phyloP scores from a whole-genome alignment of 2,797 vertebrate species.

The Pseudomugil gertrudae region DNA sequence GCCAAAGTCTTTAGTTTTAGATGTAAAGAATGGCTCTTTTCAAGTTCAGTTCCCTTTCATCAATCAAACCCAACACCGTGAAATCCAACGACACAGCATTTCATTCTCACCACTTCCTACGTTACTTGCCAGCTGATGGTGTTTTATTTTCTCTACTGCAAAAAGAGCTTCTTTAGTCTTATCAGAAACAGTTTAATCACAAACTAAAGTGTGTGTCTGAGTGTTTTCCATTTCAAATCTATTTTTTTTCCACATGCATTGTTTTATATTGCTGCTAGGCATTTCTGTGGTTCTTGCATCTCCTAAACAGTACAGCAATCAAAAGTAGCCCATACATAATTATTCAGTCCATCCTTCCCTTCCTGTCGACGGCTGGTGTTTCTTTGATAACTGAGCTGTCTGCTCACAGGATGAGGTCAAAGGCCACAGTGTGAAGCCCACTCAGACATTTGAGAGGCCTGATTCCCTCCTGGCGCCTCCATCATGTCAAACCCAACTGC shows the following conservation, averaged over 20 bases:
- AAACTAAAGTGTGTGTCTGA: neutral
- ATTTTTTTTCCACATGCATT: slow-evolving; percentile 13
- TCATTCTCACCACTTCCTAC: slow-evolving; percentile 67
- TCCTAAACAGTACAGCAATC: slow-evolving; percentile 21
- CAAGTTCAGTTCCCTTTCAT: slow-evolving; percentile 54
- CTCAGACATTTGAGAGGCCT: slow-evolving; percentile 67
- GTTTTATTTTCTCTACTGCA: slow-evolving; percentile 42
- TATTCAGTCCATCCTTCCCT: slow-evolving; percentile 46
- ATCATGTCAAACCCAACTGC: slow-evolving; percentile 45
- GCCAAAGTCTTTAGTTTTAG: slow-evolving; percentile 55
- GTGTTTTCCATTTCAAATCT: neutral
- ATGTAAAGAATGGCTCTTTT: slow-evolving; percentile 79
- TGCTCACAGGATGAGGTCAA: slow-evolving; percentile 61
- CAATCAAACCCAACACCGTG: slow-evolving; percentile 68
- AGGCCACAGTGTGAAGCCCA: slow-evolving; percentile 63
- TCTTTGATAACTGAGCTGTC: slow-evolving; percentile 67
- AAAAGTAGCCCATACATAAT: slow-evolving; percentile 36
- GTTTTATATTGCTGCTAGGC: neutral
- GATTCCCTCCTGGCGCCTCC: slow-evolving; percentile 59
- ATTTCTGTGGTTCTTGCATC: slow-evolving; percentile 6
- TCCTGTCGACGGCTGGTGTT: slow-evolving; percentile 41
- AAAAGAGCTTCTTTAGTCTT: slow-evolving; percentile 10
- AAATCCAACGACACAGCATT: slow-evolving; percentile 73
- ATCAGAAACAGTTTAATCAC: neutral
- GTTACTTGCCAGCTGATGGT: slow-evolving; percentile 51